Base-by-base conservation (phyloP, 2,888 invertebrate species). In the Petrolisthes cinctipes region DNA sequence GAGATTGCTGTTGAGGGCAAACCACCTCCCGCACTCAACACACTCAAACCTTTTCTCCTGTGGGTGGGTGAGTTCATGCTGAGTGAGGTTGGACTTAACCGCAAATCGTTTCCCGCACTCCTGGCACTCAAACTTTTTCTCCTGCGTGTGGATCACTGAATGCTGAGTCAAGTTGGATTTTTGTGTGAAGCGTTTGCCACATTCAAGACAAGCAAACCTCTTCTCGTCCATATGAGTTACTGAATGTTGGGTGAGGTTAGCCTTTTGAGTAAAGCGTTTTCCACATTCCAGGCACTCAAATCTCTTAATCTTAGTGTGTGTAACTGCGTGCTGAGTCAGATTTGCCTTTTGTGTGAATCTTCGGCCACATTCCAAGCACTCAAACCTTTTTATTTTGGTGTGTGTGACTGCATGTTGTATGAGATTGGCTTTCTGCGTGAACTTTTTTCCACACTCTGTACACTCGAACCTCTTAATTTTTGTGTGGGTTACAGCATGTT, bases 71-170 rank as follows among this genome's bases (percentile, higher is more conserved):
- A 86, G 73, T 20, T 14, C 56, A 73, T 86, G 86, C 7, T 71
- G 73, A 6, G 71, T 81, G 9, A 78, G 51, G 68, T 51, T 78
- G 82, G 23, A 83, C 68, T 76, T 78, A n/a, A 68, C 61, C 9
- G 86, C 82, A 17, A 86, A 86, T 23, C 54, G 51, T 53, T 86
- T 82, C 4, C 78, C 82, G 61, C 86, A 86, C 54, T 78, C 82
- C 11, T 66, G 57, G 75, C 86, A 86, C 53, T 82, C 54, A 79
- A 83, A 86, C 23, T 20, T 56, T 78, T 83, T 86, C n/a, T 82
- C 68, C 0, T 75, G 78, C n/a, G 82, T 61, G 78, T 86, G 86
- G 17, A 78, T 82, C n/a, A 61, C 76, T n/a, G 56, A 51, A 68
- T 86, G 86, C 5, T 53, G 17, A 17, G 54, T 86, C n/a, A 86